A percentile compares a stretch with the other conserved stretches of the same genome.
Evolutionary conservation across 2,797 vertebrate species (phyloP).

Genomic region (Ibycter americanus): DNA sequence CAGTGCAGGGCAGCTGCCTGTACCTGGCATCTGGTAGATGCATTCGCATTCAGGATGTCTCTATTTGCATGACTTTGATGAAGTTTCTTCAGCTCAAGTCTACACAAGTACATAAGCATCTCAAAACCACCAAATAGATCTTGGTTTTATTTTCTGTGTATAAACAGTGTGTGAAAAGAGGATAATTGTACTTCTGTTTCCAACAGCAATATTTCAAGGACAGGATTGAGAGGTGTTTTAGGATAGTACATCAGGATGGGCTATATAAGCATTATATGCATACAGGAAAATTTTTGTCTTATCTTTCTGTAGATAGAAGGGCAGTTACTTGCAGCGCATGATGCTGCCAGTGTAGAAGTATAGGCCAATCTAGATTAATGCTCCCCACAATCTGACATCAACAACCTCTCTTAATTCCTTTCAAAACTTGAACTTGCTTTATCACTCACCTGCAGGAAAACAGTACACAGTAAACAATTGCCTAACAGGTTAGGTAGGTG

Average conservation of each 20-base stretch:
- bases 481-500: background rate
- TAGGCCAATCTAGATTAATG: background rate
- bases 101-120: background rate
- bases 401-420: background rate
- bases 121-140: background rate
- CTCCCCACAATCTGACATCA: background rate
- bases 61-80: background rate
- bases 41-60: background rate
- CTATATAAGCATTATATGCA: background rate
- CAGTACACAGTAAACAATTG: slow-evolving; percentile 9
- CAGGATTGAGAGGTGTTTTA: background rate
- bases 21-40: background rate
- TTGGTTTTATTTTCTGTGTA: background rate
- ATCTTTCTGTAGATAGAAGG: background rate
- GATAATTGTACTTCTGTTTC: background rate
- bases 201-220: background rate
- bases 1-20: background rate
- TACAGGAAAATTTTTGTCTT: background rate
- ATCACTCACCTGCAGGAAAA: background rate
- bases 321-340: background rate
- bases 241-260: background rate
- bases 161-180: background rate
- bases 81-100: background rate
- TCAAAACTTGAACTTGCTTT: slow-evolving; percentile 29
- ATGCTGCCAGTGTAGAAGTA: background rate